Evolutionary conservation across 2,113 vertebrate species (phyloP), one percentile per base, ranked within the genome.

Genomic region (Chrysemys picta): DNA sequence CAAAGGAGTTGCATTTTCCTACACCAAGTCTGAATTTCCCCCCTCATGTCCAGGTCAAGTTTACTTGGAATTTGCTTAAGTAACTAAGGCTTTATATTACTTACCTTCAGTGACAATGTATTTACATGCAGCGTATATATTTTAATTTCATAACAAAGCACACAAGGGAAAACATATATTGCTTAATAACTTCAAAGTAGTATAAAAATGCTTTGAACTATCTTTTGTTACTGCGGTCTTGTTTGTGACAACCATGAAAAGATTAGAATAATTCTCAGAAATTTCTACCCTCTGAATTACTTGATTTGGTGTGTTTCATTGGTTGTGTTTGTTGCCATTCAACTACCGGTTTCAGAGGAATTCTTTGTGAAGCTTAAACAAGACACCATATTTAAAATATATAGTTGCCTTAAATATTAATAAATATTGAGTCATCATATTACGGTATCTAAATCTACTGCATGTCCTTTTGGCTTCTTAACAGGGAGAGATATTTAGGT

Each of bases 231-330:
- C 80, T n/a, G 45, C 25, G 31, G 22, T 21, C 62, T 65, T 82
- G 10, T 35, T 21, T 65, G 13, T 65, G 53, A 81, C 38, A 80
- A 45, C 1, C 10, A 45, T 12, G 69, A 45, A 82, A 31, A 9
- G 14, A 6, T 6, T 1, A 1, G 31, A 90, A 21, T 7, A 84
- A 45, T 2, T 62, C 31, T 49, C 10, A 7, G 14, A 31, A 89
- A 8, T 4, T 47, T 81, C 50, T 92, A 13, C 47, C 35, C 17
- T 82, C 56, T 85, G 1, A 27, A 42, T 42, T 81, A 13, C 35
- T 62, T 21, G 82, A 21, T 25, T 2, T 3, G 5, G 24, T 87
- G 21, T 14, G 13, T 31, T 82, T 38, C 0, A 0, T 8, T 53
- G 0, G 0, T 49, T 82, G 80, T 31, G 85, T 52, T 8, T 82